A percentile compares a stretch with the other conserved stretches of the same genome.
These are phyloP conservation scores for Rhegmatorhina hoffmannsi DNA, from an alignment of 2,113 vertebrate genomes.

Conservation along the genomic window DNA sequence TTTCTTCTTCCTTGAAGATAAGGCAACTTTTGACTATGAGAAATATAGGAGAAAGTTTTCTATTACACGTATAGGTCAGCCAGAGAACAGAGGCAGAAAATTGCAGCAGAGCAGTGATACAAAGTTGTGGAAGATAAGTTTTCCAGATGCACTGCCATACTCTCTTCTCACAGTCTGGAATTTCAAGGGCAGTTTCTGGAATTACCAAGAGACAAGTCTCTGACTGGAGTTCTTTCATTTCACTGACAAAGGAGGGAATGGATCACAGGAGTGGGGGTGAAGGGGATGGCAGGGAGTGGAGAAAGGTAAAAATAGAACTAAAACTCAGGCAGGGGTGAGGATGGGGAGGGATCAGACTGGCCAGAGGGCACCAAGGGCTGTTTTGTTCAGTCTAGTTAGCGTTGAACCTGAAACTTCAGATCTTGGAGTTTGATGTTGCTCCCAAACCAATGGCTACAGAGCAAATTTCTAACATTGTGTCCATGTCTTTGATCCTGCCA, in stretches of 20 bases:
- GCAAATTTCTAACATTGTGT: neutral
- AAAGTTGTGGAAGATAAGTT: constrained; percentile 7
- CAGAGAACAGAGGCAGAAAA: constrained; percentile 47
- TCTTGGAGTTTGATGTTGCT: neutral
- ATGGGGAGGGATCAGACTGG: neutral
- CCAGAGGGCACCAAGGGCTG: neutral
- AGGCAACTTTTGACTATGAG: constrained; percentile 60
- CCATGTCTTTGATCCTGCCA: neutral
- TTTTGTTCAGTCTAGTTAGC: neutral
- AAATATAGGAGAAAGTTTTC: constrained; percentile 58
- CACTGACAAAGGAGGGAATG: neutral
- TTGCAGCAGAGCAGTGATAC: neutral
- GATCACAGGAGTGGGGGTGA: neutral
- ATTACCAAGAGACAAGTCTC: neutral
- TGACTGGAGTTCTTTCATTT: neutral
- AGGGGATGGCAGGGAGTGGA: neutral
- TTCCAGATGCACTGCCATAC: neutral
- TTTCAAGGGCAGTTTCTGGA: constrained; percentile 11
- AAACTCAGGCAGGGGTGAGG: neutral
- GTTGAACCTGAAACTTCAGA: neutral
- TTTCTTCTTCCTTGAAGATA: constrained; percentile 58
- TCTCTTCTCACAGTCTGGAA: neutral
- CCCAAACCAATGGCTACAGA: neutral
- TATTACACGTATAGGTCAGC: constrained; percentile 52
- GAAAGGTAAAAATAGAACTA: neutral